phyloP scores from a whole-genome alignment of 2,888 invertebrate genomes.

The Pseudococcus longispinus region DNA sequence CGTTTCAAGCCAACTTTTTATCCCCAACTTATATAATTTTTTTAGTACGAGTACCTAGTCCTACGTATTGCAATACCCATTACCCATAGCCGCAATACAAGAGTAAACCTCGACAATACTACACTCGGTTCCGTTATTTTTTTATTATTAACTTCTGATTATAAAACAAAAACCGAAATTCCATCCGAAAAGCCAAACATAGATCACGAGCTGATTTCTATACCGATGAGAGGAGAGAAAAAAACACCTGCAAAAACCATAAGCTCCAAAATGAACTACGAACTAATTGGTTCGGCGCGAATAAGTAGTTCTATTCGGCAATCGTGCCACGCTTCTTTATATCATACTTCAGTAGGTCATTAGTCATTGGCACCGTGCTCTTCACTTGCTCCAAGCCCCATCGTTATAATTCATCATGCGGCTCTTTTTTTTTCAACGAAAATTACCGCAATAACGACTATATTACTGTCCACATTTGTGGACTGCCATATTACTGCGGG shows the following conservation, averaged over 20 bases:
- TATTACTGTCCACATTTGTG: conserved; percentile 1
- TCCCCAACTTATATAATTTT: not conserved
- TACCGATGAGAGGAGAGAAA: not conserved
- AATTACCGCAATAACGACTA: conserved; percentile 29
- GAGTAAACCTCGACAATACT: no score
- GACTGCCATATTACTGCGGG: not conserved
- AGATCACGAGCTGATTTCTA: not conserved
- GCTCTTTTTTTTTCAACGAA: not conserved
- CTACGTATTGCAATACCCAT: not conserved
- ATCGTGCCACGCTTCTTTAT: conserved; percentile 35
- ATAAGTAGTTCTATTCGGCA: conserved; percentile 35
- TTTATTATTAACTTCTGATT: not conserved
- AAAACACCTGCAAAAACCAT: conserved; percentile 26
- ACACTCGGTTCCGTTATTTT: not conserved
- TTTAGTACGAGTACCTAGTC: no score
- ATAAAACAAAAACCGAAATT: not conserved
- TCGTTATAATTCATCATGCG: conserved; percentile 13
- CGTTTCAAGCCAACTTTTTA: not conserved
- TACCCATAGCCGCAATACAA: not conserved
- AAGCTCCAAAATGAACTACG: not conserved
- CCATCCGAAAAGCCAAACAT: not conserved
- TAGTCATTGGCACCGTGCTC: conserved; percentile 21
- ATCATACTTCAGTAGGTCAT: conserved; percentile 39
- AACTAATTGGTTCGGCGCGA: conserved; percentile 30
- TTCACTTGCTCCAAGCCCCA: not conserved